These are phyloP conservation scores for Oostethus manadensis DNA, from an alignment of 2,113 vertebrate genomes.

Conservation along the genomic window DNA sequence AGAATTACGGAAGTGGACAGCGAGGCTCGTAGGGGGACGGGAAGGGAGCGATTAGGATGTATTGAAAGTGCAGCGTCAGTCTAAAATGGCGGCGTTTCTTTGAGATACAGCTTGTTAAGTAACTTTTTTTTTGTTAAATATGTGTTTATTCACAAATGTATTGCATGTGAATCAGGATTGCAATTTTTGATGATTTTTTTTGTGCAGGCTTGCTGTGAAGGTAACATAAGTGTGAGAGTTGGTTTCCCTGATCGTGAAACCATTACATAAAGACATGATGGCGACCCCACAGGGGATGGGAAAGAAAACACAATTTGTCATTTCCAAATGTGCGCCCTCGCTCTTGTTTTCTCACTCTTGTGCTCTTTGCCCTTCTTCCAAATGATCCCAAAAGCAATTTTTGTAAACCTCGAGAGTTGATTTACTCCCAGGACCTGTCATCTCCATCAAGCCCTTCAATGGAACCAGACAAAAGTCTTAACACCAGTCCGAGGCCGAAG, in stretches of 20 bases:
- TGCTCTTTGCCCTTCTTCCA: slow-evolving; percentile 54
- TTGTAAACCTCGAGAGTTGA: slow-evolving; percentile 85
- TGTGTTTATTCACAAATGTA: too few relatives aligned
- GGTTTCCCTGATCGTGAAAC: slow-evolving; percentile 48
- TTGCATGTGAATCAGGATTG: too few relatives aligned
- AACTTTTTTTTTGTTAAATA: too few relatives aligned
- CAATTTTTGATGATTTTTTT: too few relatives aligned
- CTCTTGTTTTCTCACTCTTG: slow-evolving; percentile 63
- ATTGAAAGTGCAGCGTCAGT: too few relatives aligned
- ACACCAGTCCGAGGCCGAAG: slow-evolving; percentile 80
- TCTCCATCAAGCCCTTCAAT: slow-evolving; percentile 96
- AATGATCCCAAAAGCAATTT: slow-evolving; percentile 74
- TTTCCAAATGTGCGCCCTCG: slow-evolving; percentile 70
- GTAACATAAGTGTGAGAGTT: slow-evolving; percentile 1
- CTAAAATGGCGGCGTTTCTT: too few relatives aligned
- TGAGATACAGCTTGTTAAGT: too few relatives aligned
- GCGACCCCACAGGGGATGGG: slow-evolving; percentile 44
- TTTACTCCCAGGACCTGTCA: slow-evolving; percentile 81
- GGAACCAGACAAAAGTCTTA: slow-evolving; percentile 83
- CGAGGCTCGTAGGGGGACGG: too few relatives aligned
- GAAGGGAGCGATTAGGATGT: too few relatives aligned
- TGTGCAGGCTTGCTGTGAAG: not conserved
- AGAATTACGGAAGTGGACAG: too few relatives aligned
- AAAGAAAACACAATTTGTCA: slow-evolving; percentile 66
- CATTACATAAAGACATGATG: slow-evolving; percentile 36